A percentile compares a stretch with the other conserved stretches of the same genome.
Conservation (phyloP, 1,140 invertebrate genomes). For the Caenorhabditis remanei region DNA sequence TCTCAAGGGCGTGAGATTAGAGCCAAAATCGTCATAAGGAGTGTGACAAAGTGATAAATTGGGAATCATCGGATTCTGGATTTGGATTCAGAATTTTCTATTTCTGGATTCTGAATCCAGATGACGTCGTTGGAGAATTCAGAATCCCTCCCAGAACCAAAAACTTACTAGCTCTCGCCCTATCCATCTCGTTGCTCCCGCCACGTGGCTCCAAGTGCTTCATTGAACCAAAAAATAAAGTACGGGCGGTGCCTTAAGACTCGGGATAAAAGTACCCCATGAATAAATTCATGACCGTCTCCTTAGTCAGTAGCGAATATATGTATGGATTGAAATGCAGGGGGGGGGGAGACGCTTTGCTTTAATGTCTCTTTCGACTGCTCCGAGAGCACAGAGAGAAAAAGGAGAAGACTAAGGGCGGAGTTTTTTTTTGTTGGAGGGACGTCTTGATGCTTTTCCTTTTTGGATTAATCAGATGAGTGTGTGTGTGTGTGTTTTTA, state of each 20-base stretch:
- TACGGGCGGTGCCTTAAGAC: no score
- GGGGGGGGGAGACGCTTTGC: neutral
- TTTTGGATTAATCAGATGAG: slow-evolving; percentile 48
- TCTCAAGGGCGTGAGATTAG: no score
- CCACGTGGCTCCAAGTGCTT: neutral
- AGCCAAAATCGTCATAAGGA: no score
- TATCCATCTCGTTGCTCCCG: neutral
- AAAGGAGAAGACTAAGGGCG: neutral
- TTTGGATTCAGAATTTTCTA: no score
- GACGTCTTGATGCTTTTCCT: neutral
- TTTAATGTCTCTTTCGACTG: neutral
- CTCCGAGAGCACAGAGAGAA: neutral
- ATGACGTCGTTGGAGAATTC: neutral
- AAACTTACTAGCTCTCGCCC: slow-evolving; percentile 32
- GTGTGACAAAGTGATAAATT: no score
- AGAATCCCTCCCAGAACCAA: neutral
- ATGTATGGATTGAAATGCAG: neutral
- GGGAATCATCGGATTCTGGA: no score
- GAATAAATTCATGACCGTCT: slow-evolving; percentile 34
- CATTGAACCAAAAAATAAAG: no score
- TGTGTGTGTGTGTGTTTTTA: slow-evolving; percentile 21
- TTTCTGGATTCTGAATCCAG: no score
- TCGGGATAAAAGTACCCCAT: neutral
- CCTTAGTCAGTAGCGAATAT: neutral
- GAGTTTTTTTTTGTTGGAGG: slow-evolving; percentile 3